Conservation (phyloP, 2,797 vertebrate genomes). For the Mormyrops attenuatus region DNA sequence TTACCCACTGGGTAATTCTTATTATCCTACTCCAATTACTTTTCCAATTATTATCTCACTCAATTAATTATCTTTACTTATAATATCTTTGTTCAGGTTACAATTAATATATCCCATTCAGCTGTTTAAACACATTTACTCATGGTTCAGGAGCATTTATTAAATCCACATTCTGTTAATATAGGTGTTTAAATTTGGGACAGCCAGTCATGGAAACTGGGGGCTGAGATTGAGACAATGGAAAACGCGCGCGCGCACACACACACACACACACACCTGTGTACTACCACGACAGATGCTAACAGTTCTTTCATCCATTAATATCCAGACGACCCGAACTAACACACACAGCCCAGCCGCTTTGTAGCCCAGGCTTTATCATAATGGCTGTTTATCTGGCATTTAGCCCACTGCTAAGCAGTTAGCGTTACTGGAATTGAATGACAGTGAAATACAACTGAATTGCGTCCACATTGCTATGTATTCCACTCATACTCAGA, state of each 20-base stretch:
- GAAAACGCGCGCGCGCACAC: neutral
- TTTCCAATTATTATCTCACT: neutral
- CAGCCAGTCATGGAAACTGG: neutral
- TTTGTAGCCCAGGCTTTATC: neutral
- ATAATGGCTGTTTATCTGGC: neutral
- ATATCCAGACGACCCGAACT: neutral
- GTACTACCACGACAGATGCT: neutral
- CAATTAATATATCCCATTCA: neutral
- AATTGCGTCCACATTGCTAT: neutral
- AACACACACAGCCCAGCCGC: neutral
- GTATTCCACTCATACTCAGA: neutral
- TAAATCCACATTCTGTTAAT: neutral
- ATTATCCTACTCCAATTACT: neutral
- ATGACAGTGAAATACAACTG: neutral
- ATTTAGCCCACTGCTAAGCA: neutral
- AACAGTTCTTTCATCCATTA: neutral
- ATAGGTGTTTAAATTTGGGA: neutral
- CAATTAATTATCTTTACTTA: slow-evolving; percentile 11
- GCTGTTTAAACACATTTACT: neutral
- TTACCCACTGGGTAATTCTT: neutral
- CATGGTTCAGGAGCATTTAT: neutral
- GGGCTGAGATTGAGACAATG: neutral
- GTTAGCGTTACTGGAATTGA: neutral
- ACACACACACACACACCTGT: neutral
- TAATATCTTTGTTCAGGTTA: neutral